Conservation (phyloP, 2,797 vertebrate species). For the Atherinosoma microstoma region DNA sequence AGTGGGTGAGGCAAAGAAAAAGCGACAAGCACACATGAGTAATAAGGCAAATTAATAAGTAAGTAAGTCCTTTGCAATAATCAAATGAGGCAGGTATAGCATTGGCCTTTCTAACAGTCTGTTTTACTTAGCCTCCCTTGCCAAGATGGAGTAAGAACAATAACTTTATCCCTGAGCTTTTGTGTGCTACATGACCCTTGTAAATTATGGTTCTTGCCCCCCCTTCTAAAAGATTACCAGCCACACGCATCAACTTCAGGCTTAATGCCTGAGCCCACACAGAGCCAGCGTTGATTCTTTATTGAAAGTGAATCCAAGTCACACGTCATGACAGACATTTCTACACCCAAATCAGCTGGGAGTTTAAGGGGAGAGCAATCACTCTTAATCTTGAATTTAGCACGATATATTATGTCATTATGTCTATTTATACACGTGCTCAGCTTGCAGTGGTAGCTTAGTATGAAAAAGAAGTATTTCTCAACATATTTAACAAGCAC, state of each 20-base stretch:
- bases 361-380: slow-evolving; percentile 22
- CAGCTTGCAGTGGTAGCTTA: slow-evolving; percentile 3
- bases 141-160: slow-evolving; percentile 51
- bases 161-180: slow-evolving; percentile 56
- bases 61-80: slow-evolving; percentile 59
- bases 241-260: slow-evolving; percentile 54
- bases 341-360: slow-evolving; percentile 27
- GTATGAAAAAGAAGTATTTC: slow-evolving; percentile 23
- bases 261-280: slow-evolving; percentile 51
- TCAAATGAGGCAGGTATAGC: slow-evolving; percentile 63
- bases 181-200: slow-evolving; percentile 59
- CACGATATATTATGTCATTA: slow-evolving; percentile 15
- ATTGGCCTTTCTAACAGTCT: slow-evolving; percentile 67
- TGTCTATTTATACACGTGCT: background rate
- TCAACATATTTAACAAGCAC: slow-evolving; percentile 7
- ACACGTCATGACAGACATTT: slow-evolving; percentile 30
- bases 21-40: slow-evolving; percentile 63
- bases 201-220: slow-evolving; percentile 55
- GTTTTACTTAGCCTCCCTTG: slow-evolving; percentile 64
- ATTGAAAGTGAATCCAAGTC: slow-evolving; percentile 40
- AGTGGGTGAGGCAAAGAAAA: slow-evolving; percentile 48
- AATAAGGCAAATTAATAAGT: slow-evolving; percentile 71
- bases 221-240: slow-evolving; percentile 57
- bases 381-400: slow-evolving; percentile 37
- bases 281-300: slow-evolving; percentile 40